Base-by-base conservation (phyloP, 1,140 invertebrate species). In the Steinernema feltiae region DNA sequence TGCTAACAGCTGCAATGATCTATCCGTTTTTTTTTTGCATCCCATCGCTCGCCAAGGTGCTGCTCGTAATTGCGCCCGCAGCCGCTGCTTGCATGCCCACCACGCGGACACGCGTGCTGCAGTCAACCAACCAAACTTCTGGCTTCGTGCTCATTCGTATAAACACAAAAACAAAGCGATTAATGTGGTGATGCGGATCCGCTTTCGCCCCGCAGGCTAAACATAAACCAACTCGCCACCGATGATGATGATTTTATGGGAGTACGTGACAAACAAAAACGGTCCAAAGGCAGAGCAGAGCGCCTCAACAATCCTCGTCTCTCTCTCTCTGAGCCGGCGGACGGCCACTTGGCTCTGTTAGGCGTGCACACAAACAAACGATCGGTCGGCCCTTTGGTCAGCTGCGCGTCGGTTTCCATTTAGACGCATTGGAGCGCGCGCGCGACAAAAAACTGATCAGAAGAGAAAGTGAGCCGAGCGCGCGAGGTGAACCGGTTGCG, bases 151-250 rank as follows among this genome's bases (percentile, higher is more conserved):
- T 41, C 35, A 41, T 41, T 41, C 35, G 24, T 46, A 46, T 12
- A 46, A 46, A 46, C 41, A 63, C 53, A 63, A 63, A 63, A 63
- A 63, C 53, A 63, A 63, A 63, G 53, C 53, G 53, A 63, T 63
- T 63, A 27, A 63, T 27, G 53, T 3, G 53, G 7, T 7, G n/a
- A n/a, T n/a, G n/a, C n/a, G n/a, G n/a, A n/a, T n/a, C n/a, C n/a
- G n/a, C n/a, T n/a, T n/a, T n/a, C 53, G 15, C 53, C 24, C 7
- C 24, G 24, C 24, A 63, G 15, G 24, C 2, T 63, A 3, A 21
- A 63, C 24, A 63, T 3, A 3, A 27, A 27, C 2, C 12, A 27
- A 63, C 3, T 21, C 24, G 53, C n/a, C n/a, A n/a, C n/a, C n/a
- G n/a, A n/a, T n/a, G n/a, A n/a, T n/a, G 24, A 63, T 3, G 24